Conservation (phyloP, 2,888 invertebrate species). For the Pogonocherus hispidulus region DNA sequence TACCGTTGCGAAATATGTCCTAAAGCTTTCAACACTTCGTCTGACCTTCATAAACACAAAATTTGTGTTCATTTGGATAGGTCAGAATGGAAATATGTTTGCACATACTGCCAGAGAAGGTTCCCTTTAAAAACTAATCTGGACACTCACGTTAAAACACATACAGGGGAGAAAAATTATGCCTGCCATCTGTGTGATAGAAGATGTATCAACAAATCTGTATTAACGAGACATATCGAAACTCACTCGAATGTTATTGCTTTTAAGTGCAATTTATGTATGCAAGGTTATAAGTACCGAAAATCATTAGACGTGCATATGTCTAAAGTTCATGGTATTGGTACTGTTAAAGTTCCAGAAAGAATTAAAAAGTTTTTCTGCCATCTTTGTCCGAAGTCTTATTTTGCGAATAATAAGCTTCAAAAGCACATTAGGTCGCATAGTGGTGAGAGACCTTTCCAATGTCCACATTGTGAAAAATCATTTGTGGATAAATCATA, state of each 20-base stretch:
- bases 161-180: conserved; percentile 63
- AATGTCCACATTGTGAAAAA: conserved; percentile 60
- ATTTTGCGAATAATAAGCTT: conserved; percentile 60
- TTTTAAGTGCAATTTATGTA: conserved; percentile 70
- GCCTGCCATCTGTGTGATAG: conserved; percentile 62
- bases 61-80: conserved; percentile 63
- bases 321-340: conserved; percentile 68
- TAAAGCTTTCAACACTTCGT: conserved; percentile 65
- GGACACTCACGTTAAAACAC: conserved; percentile 61
- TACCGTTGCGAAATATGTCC: conserved; percentile 62
- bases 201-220: conserved; percentile 60
- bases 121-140: conserved; percentile 63
- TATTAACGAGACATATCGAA: conserved; percentile 59
- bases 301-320: conserved; percentile 71
- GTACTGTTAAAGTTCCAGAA: conserved; percentile 68
- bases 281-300: conserved; percentile 71
- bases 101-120: conserved; percentile 57
- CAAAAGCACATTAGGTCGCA: conserved; percentile 62
- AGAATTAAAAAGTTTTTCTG: conserved; percentile 69
- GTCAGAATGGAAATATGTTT: conserved; percentile 61
- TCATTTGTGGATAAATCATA: conserved; percentile 71
- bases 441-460: conserved; percentile 60
- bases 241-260: conserved; percentile 60
- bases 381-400: conserved; percentile 60
- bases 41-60: conserved; percentile 63